phyloP scores from a whole-genome alignment of 2,888 invertebrate species.

The Gonocerus acuteangulatus region DNA sequence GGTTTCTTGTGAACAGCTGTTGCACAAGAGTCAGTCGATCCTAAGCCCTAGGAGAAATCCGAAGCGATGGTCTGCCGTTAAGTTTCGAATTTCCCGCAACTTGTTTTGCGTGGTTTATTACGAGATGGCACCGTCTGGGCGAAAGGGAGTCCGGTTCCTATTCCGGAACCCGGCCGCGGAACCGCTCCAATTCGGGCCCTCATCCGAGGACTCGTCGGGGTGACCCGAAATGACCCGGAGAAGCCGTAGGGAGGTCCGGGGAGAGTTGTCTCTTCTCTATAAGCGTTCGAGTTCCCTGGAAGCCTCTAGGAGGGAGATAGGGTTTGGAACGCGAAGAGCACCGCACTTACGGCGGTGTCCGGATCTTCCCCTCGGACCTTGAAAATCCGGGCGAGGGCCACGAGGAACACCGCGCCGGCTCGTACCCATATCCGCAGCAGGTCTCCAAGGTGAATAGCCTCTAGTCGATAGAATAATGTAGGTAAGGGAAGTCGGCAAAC shows the following conservation, averaged over 20 bases:
- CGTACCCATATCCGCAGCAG: constrained; percentile 69
- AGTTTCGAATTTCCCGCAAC: constrained; percentile 46
- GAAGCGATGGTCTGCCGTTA: constrained; percentile 31
- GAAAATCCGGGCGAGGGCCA: constrained; percentile 42
- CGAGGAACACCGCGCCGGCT: constrained; percentile 46
- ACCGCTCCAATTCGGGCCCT: constrained; percentile 44
- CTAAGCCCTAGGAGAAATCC: constrained; percentile 45
- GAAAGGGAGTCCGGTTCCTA: constrained; percentile 53
- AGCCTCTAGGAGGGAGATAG: constrained; percentile 39
- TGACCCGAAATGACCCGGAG: constrained; percentile 51
- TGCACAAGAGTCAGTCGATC: constrained; percentile 53
- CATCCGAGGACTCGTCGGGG: constrained; percentile 47
- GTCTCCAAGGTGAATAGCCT: constrained; percentile 65
- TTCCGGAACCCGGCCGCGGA: constrained; percentile 52
- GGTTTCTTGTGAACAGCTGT: constrained; percentile 57
- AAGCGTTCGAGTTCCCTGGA: constrained; percentile 39
- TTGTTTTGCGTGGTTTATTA: constrained; percentile 44
- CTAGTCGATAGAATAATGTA: constrained; percentile 61
- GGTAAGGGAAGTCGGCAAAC: constrained; percentile 63
- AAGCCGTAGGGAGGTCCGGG: constrained; percentile 46
- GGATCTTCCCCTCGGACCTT: constrained; percentile 46
- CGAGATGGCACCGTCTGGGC: constrained; percentile 41
- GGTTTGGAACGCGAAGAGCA: constrained; percentile 43
- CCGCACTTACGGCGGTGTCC: constrained; percentile 47
- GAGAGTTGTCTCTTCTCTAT: constrained; percentile 40